Base-by-base conservation (phyloP, 2,888 invertebrate species). In the Amorpha juglandis region DNA sequence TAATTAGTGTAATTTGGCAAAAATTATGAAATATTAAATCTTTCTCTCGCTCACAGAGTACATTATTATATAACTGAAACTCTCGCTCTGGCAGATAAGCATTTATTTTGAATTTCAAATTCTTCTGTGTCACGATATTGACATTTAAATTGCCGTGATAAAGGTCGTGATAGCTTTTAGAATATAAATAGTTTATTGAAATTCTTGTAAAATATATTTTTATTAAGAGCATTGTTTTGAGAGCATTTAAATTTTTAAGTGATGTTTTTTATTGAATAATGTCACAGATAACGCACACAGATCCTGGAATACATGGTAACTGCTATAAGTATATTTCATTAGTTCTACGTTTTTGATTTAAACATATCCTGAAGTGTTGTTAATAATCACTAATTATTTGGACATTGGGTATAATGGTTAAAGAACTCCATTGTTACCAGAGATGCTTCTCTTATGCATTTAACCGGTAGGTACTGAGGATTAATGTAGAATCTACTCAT, bases 261-360 rank as follows among this genome's bases (percentile, higher is more conserved):
- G 66, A 71, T 68, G 71, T 67, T 62, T 69, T n/a, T 62, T 27
- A 42, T 47, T 71, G 63, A 68, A 77, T 73, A 63, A 84, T 84
- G 83, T 81, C 82, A 70, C 62, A 73, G 55, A 67, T 70, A 63
- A 71, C 73, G 62, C 62, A 75, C 51, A 70, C 63, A 62, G 81
- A 81, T 68, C 58, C 70, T 47, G 82, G 73, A 74, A 71, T 73
- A 69, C 79, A 81, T 75, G 84, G 86, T 84, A 73, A 63, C 19
- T 38, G 1, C 38, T 38, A 38, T 7, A 35, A 35, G 7, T 35
- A 35, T 35, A 6, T 6, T 6, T 3, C 7, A 35, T 35, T 35
- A 6, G 7, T 3, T 35, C 3, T 35, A n/a, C 35, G 35, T 35
- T 35, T 35, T 6, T 3, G 35, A 35, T n/a, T n/a, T n/a, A 35